Conservation (phyloP, 2,797 vertebrate species). For the Bradypus variegatus region DNA sequence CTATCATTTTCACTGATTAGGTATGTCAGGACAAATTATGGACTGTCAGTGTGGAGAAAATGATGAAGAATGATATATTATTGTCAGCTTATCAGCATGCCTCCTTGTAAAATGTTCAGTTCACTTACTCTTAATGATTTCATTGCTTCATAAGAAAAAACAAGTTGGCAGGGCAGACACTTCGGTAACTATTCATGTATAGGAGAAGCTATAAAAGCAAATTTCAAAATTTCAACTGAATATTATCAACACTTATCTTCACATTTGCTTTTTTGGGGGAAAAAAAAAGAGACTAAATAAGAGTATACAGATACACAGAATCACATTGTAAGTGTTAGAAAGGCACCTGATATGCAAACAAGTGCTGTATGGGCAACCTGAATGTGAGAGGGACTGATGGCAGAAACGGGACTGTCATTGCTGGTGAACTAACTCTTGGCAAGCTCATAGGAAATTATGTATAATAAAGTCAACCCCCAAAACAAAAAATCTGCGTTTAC, state of each 20-base stretch:
- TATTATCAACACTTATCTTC: background rate
- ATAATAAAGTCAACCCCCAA: background rate
- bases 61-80: background rate
- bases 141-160: background rate
- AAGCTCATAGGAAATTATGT: conserved; percentile 8
- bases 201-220: background rate
- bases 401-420: background rate
- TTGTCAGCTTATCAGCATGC: conserved; percentile 13
- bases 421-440: background rate
- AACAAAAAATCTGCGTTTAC: background rate
- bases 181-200: background rate
- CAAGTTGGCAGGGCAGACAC: background rate
- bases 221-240: conserved; percentile 11
- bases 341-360: background rate
- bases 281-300: background rate
- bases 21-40: conserved; percentile 13
- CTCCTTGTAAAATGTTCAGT: conserved; percentile 5
- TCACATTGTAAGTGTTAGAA: background rate
- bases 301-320: background rate
- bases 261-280: background rate
- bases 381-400: background rate
- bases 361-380: background rate
- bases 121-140: background rate
- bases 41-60: background rate
- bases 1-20: background rate